Evolutionary conservation across 2,797 vertebrate species (phyloP).

Genomic region (Neosalanx taihuensis): DNA sequence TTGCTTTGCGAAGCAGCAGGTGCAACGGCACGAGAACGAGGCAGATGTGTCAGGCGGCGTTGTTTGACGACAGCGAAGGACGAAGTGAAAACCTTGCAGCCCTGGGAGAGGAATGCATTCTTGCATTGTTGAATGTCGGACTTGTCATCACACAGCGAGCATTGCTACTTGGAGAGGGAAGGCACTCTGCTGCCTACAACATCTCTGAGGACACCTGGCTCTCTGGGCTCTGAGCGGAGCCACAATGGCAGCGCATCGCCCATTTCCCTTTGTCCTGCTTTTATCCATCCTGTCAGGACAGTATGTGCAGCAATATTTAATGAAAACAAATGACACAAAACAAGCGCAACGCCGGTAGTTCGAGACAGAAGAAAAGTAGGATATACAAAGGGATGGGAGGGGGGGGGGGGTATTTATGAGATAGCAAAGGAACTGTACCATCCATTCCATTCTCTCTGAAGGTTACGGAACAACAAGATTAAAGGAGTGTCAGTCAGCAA

Average conservation of each 20-base stretch:
- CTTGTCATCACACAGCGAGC: conserved; percentile 14
- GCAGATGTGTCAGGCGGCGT: no score
- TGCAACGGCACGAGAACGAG: no score
- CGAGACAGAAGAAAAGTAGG: conserved; percentile 26
- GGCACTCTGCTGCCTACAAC: conserved; percentile 11
- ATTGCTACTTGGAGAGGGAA: conserved; percentile 15
- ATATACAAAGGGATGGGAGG: conserved; percentile 1
- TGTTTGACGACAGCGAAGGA: no score
- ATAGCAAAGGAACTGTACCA: conserved; percentile 54
- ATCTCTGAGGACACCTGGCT: conserved; percentile 11
- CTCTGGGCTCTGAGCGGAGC: conserved; percentile 19
- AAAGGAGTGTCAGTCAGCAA: conserved; percentile 68
- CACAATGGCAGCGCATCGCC: conserved; percentile 22
- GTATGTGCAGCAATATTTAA: conserved; percentile 51
- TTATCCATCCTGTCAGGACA: conserved; percentile 37
- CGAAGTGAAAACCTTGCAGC: no score
- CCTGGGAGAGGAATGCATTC: conserved; percentile 12
- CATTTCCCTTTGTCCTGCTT: conserved; percentile 39
- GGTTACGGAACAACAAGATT: conserved; percentile 74
- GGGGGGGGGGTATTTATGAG: conserved; percentile 48
- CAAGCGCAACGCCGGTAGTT: conserved; percentile 32
- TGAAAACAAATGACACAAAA: conserved; percentile 70
- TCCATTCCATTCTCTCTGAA: conserved; percentile 57
- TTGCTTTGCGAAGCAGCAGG: no score
- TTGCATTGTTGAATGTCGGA: conserved; percentile 3